Base-by-base conservation (phyloP, 2,888 invertebrate genomes). In the Thereva nobilitata region DNA sequence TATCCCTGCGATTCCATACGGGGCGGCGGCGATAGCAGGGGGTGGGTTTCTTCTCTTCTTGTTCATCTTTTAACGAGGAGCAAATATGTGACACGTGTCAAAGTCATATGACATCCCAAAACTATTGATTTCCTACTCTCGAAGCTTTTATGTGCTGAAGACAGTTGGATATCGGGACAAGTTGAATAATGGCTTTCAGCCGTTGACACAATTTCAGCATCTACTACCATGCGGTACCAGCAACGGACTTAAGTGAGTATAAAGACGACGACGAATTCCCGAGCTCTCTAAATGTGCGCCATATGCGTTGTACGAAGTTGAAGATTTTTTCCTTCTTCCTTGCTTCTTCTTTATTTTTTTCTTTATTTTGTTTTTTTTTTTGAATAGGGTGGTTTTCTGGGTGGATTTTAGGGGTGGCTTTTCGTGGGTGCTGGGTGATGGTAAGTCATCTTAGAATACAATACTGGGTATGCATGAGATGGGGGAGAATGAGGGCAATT, bases 81-180 rank as follows among this genome's bases (percentile, higher is more conserved):
- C 44, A 63, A 52, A 63, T 63, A 52, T 63, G 50, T 50, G 63
- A 52, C 63, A 63, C 63, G 63, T 63, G 63, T 63, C 63, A 63
- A 50, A 52, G 9, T 52, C 63, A 63, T 41, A 41, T 50, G 63
- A 63, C 50, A 49, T 63, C 56, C 56, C 56, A 7, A 57, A 57
- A 57, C 56, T 57, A 57, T 57, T 35, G 56, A 57, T 57, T 57
- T 42, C n/a, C n/a, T 35, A 57, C 56, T 44, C n/a, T 34, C 23
- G 34, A 6, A 42, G 34, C 40, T 41, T 45, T 37, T 57, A 44
- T 35, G 35, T 35, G 44, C 56, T 45, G 9, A 34, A 45, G 44
- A 44, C 56, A 45, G 9, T n/a, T 8, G 34, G 5, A 42, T 45
- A 57, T 57, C 44, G 56, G 34, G 45, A 41, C 56, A 57, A 57